These are phyloP conservation scores for Drosophila kambysellisi DNA, from an alignment of 2,888 invertebrate genomes.

Conservation along the genomic window DNA sequence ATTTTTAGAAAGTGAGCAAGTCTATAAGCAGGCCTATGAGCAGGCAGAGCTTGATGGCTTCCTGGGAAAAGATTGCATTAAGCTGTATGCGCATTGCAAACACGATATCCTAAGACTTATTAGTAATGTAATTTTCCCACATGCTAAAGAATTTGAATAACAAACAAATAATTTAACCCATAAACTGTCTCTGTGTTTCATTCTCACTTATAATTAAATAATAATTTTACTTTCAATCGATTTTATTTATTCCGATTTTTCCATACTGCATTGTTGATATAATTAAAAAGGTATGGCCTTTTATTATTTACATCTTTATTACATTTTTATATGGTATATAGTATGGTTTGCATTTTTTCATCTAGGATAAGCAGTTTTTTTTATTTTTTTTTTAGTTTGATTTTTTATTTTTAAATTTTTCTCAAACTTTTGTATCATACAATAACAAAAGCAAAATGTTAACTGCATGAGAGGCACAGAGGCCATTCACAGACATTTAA, in stretches of 20 bases:
- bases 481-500: too few species aligned
- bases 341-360: background rate
- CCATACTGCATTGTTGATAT: background rate
- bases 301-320: background rate
- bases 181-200: slow-evolving; percentile 44
- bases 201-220: slow-evolving; percentile 46
- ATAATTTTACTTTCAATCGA: background rate
- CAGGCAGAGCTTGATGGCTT: slow-evolving; percentile 80
- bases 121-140: slow-evolving; percentile 63
- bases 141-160: slow-evolving; percentile 14
- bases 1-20: slow-evolving; percentile 86
- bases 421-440: too few species aligned
- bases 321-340: too few species aligned
- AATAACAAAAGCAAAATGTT: too few species aligned
- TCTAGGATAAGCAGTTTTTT: background rate
- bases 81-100: slow-evolving; percentile 74
- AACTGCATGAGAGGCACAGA: too few species aligned
- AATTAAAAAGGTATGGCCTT: background rate
- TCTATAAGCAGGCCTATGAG: slow-evolving; percentile 82
- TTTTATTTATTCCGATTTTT: background rate
- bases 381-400: too few species aligned
- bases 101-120: slow-evolving; percentile 69
- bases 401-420: too few species aligned
- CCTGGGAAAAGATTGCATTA: slow-evolving; percentile 73
- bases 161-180: slow-evolving; percentile 25